phyloP scores from a whole-genome alignment of 23 tunicate species.

The Clavelina lepadiformis region DNA sequence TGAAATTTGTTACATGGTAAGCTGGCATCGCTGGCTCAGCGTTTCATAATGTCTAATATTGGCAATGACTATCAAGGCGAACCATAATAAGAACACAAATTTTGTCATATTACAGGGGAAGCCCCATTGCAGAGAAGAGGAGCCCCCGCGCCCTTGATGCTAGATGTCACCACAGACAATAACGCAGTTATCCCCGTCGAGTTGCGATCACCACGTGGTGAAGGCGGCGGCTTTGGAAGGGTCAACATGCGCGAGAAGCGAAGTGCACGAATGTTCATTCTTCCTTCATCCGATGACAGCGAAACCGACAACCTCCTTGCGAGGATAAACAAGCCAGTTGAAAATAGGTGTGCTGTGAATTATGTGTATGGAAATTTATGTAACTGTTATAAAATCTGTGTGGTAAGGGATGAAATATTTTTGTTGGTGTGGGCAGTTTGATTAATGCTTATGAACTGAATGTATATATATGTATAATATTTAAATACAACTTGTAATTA shows the following conservation, averaged over 20 bases:
- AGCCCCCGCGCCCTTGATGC: constrained; percentile 29
- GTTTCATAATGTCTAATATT: too few species aligned
- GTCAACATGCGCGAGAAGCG: constrained; percentile 60
- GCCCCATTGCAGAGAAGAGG: constrained; percentile 15
- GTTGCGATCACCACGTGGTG: constrained; percentile 66
- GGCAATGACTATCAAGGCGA: too few species aligned
- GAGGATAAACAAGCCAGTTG: constrained; percentile 8
- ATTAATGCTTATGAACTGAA: too few species aligned
- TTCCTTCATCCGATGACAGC: constrained; percentile 87
- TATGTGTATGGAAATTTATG: too few species aligned
- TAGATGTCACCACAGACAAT: constrained; percentile 36
- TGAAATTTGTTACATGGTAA: too few species aligned
- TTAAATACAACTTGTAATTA: too few species aligned
- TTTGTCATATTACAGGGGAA: constrained; percentile 7
- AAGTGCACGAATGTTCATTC: constrained; percentile 70
- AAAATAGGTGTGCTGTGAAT: constrained; percentile 1
- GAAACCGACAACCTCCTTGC: constrained; percentile 60
- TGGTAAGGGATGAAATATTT: too few species aligned
- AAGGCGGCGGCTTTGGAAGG: constrained; percentile 26
- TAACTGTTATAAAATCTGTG: too few species aligned
- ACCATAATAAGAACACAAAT: too few species aligned
- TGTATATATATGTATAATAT: background rate
- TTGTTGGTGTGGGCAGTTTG: too few species aligned
- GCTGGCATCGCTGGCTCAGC: too few species aligned
- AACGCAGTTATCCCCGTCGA: constrained; percentile 58